Percentiles rank a stretch among this genome's conserved stretches.
phyloP scores from a whole-genome alignment of 2,888 invertebrate genomes.

The Drosophila multiciliata region DNA sequence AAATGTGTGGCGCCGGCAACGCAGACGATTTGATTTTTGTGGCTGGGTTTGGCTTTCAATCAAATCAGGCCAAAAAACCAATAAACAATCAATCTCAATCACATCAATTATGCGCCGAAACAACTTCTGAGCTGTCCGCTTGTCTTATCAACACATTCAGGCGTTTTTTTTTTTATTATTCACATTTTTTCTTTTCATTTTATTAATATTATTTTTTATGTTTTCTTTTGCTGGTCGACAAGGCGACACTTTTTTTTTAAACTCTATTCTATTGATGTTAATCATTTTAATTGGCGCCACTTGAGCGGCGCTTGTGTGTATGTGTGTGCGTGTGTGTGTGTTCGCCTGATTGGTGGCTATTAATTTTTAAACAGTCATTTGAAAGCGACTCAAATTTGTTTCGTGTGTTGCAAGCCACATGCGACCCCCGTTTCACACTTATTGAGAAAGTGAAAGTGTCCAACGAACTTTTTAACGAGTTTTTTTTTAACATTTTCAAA shows the following conservation, averaged over 20 bases:
- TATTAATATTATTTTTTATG: slow-evolving; percentile 3
- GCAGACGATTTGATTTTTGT: slow-evolving; percentile 20
- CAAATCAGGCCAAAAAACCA: slow-evolving; percentile 51
- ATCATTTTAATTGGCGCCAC: slow-evolving; percentile 80
- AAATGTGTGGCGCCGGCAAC: slow-evolving; percentile 61
- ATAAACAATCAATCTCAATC: slow-evolving; percentile 80
- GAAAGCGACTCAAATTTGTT: slow-evolving; percentile 78
- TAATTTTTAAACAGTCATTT: slow-evolving; percentile 70
- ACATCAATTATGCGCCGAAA: slow-evolving; percentile 77
- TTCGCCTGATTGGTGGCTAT: slow-evolving; percentile 58
- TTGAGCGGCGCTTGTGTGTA: slow-evolving; percentile 49
- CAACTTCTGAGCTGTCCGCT: slow-evolving; percentile 63
- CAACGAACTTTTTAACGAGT: slow-evolving; percentile 58
- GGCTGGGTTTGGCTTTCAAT: slow-evolving; percentile 51
- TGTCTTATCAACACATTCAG: slow-evolving; percentile 57
- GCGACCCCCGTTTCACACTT: slow-evolving; percentile 28
- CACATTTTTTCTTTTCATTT: slow-evolving; percentile 9
- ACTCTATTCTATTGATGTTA: slow-evolving; percentile 70
- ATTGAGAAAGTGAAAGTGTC: slow-evolving; percentile 66
- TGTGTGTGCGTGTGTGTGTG: slow-evolving; percentile 4
- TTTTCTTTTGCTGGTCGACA: slow-evolving; percentile 25
- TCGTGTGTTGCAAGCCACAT: slow-evolving; percentile 60
- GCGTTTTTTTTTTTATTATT: slow-evolving; percentile 28
- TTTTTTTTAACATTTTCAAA: not conserved
- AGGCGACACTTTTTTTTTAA: slow-evolving; percentile 53